phyloP scores from a whole-genome alignment of 2,113 vertebrate genomes.

The Kryptolebias marmoratus region DNA sequence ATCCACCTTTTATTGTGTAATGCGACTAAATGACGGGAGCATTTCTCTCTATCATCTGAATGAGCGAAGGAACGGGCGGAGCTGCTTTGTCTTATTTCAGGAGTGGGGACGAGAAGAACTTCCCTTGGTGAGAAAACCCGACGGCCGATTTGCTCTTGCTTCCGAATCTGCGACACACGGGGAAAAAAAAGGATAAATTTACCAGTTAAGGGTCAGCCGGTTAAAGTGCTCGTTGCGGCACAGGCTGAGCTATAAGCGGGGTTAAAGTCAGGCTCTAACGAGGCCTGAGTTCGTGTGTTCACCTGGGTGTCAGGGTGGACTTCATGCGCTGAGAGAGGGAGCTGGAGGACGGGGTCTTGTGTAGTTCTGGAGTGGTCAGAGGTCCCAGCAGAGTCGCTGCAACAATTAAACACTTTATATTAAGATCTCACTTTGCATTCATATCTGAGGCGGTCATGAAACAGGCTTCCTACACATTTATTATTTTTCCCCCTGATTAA shows the following conservation, averaged over 20 bases:
- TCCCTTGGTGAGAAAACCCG: constrained; percentile 84
- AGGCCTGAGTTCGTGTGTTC: constrained; percentile 37
- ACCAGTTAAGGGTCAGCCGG: too few relatives aligned
- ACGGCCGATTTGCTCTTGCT: constrained; percentile 90
- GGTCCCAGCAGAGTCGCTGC: constrained; percentile 94
- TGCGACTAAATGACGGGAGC: constrained; percentile 10
- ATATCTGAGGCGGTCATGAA: neutral
- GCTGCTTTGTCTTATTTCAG: constrained; percentile 81
- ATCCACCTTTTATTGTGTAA: constrained; percentile 26
- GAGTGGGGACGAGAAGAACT: constrained; percentile 92
- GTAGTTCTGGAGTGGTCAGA: constrained; percentile 92
- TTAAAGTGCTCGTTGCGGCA: neutral
- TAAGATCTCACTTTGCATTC: constrained; percentile 6
- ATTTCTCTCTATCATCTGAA: neutral
- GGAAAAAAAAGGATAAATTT: neutral
- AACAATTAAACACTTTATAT: constrained; percentile 26
- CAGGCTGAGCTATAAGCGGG: constrained; percentile 13
- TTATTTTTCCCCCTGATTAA: too few relatives aligned
- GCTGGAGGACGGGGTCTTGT: constrained; percentile 92
- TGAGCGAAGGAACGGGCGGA: constrained; percentile 14
- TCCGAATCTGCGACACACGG: constrained; percentile 84
- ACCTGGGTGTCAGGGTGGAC: constrained; percentile 91
- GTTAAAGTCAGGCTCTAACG: too few relatives aligned
- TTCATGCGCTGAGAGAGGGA: constrained; percentile 91
- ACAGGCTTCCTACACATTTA: too few relatives aligned